Conservation (phyloP, 1,140 invertebrate genomes). For the Chrysoperla carnea region DNA sequence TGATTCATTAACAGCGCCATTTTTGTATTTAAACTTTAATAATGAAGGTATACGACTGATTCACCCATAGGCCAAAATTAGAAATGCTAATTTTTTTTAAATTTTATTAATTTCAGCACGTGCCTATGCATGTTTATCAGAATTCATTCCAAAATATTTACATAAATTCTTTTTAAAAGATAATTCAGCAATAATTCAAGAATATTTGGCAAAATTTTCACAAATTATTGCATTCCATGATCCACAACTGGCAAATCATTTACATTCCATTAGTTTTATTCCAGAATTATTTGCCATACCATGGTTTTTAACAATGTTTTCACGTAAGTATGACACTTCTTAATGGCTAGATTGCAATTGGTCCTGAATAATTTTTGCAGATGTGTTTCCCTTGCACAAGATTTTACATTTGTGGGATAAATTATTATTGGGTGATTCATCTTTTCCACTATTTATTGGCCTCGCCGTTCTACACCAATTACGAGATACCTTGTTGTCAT, state of each 20-base stretch:
- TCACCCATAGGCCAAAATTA: too few species aligned
- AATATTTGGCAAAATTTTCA: constrained; percentile 93
- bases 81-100: neutral
- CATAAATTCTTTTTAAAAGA: constrained; percentile 98
- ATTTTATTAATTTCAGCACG: constrained; percentile 42
- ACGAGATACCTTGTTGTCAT: constrained; percentile 62
- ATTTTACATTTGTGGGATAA: constrained; percentile 98
- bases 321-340: constrained; percentile 52
- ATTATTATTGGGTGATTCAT: constrained; percentile 78
- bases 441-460: constrained; percentile 89
- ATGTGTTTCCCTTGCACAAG: constrained; percentile 96
- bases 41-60: constrained; percentile 61
- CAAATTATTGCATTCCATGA: constrained; percentile 94
- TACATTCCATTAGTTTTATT: constrained; percentile 86
- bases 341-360: constrained; percentile 1
- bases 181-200: constrained; percentile 91
- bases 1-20: constrained; percentile 94
- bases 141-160: constrained; percentile 92
- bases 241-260: constrained; percentile 77
- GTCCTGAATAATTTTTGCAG: constrained; percentile 29
- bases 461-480: constrained; percentile 84
- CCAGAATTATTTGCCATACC: constrained; percentile 99
- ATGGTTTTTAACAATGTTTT: constrained; percentile 99
- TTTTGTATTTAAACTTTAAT: constrained; percentile 93
- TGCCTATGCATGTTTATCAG: constrained; percentile 83